Conservation (phyloP, 1,140 invertebrate genomes). For the Tetragonula clypearis region DNA sequence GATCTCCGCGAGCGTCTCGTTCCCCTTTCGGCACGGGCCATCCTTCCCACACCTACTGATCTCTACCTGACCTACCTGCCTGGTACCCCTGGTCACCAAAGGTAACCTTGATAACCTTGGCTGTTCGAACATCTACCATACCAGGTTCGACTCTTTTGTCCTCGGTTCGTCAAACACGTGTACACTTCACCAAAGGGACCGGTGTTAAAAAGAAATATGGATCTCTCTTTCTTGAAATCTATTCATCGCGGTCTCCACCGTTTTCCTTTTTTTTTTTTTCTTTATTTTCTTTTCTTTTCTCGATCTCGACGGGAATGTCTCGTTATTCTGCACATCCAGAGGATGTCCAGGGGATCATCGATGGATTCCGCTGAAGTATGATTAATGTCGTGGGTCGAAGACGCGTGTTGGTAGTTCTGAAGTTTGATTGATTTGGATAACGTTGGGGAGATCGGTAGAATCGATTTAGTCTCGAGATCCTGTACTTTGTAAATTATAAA, state of each 20-base stretch:
- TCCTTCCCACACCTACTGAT: conserved; percentile 47
- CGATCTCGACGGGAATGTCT: neutral
- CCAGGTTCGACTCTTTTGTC: conserved; percentile 22
- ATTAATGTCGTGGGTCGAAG: neutral
- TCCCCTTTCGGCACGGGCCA: conserved; percentile 58
- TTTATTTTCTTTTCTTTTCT: neutral
- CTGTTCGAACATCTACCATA: conserved; percentile 9
- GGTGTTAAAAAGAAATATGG: conserved; percentile 51
- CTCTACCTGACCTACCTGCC: conserved; percentile 60
- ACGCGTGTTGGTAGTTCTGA: neutral
- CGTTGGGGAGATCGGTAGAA: neutral
- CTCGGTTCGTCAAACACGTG: conserved; percentile 50
- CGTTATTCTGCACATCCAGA: neutral
- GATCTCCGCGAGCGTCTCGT: conserved; percentile 58
- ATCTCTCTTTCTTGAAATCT: conserved; percentile 24
- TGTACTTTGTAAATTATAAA: neutral
- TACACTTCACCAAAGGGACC: conserved; percentile 37
- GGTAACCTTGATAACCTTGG: conserved; percentile 63
- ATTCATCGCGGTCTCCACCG: neutral
- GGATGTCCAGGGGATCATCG: neutral
- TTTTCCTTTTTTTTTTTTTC: no score
- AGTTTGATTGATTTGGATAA: neutral
- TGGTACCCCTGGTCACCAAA: conserved; percentile 33
- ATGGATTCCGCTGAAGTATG: neutral
- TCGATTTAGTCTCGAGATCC: neutral